Conservation (phyloP, 2,888 invertebrate genomes). For the Orthosia cruda region DNA sequence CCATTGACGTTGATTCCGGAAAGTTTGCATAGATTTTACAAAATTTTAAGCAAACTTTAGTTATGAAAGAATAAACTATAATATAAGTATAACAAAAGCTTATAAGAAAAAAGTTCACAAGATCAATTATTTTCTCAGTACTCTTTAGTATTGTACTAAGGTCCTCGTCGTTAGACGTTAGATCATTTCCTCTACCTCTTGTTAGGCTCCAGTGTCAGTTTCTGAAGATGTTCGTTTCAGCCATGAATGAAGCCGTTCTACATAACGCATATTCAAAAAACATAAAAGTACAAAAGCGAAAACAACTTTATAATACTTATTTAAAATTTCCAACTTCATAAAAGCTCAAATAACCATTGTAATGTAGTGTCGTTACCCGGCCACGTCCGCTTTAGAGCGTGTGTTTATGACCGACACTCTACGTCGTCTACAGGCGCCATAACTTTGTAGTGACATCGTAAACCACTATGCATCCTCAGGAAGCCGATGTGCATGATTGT, state of each 20-base stretch:
- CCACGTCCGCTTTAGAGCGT: slow-evolving; percentile 71
- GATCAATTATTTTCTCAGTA: no score
- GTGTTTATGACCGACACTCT: slow-evolving; percentile 75
- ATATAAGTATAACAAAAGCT: no score
- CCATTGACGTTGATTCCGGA: no score
- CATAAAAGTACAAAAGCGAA: slow-evolving; percentile 27
- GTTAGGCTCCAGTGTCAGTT: not conserved
- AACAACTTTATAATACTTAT: slow-evolving; percentile 41
- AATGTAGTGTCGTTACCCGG: slow-evolving; percentile 64
- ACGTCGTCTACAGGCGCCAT: slow-evolving; percentile 73
- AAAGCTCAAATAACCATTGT: slow-evolving; percentile 60
- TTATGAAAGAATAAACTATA: no score
- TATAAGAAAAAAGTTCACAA: no score
- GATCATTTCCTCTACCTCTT: no score
- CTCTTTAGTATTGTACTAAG: no score
- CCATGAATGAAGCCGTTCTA: not conserved
- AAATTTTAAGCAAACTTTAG: no score
- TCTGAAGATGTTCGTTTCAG: no score
- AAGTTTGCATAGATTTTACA: no score
- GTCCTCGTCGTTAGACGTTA: no score
- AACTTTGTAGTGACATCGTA: slow-evolving; percentile 77
- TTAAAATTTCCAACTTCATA: slow-evolving; percentile 62
- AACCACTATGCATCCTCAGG: slow-evolving; percentile 71
- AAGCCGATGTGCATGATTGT: slow-evolving; percentile 69
- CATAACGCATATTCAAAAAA: slow-evolving; percentile 9